Base-by-base conservation (phyloP, 2,888 invertebrate genomes). In the Diadegma fenestrale region DNA sequence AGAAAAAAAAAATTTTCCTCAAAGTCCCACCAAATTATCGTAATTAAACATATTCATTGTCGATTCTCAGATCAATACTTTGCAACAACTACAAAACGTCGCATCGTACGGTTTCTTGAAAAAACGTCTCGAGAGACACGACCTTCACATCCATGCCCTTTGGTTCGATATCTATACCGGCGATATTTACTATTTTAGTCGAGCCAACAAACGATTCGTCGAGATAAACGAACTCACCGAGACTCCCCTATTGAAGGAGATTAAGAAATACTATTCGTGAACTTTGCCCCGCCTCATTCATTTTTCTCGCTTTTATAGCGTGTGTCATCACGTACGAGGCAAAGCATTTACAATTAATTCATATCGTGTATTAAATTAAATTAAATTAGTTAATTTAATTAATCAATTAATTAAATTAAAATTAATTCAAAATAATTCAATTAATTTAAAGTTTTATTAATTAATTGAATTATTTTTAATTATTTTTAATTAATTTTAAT, bases 131-230 rank as follows among this genome's bases (percentile, higher is more conserved):
- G 96, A 97, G 92, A 96, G 95, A 63, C 97, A 98, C 89, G 96
- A 98, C 92, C 95, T 98, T 61, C 97, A 98, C 90, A 97, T 99
- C 88, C 98, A 98, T 91, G 99, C 99, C 0, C 94, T 99, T 54
- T 99, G 99, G 99, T 99, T 99, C 93, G 99, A 99, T 93, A 98
- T 99, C 93, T 99, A 99, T 93, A 98, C 98, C 0, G 99, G 99
- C 0, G 98, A 99, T 93, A 97, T 99, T 91, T 98, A 98, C 93
- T 98, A 98, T 94, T 99, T 99, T 92, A 98, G 98, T 92, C 95
- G 98, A 89, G 96, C 97, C 41, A 96, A 97, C 63, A 98, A 99
- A 94, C 95, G 95, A 82, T 99, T 99, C 93, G 95, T 99, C 19
- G 96, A 97, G 88, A 97, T 99, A 81, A 97, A 98, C 91, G 99